Percentiles rank a stretch among this genome's conserved stretches.
These are phyloP conservation scores for Drosophila cognata DNA, from an alignment of 2,888 invertebrate species.

Conservation along the genomic window DNA sequence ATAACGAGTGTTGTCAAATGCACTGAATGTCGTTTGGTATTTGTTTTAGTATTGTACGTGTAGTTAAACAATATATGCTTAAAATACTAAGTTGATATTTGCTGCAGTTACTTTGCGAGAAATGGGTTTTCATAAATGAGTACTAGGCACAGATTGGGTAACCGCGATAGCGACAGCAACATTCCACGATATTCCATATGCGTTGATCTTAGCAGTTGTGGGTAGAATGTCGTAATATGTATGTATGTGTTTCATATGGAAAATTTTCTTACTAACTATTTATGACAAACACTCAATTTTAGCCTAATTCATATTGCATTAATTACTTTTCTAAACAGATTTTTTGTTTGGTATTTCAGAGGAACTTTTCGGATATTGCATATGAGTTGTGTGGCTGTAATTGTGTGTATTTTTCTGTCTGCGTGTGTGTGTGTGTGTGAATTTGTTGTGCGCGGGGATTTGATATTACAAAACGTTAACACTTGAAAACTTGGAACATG, in stretches of 20 bases:
- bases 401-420: constrained; percentile 48
- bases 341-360: constrained; percentile 18
- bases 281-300: constrained; percentile 36
- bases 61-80: constrained; percentile 55
- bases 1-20: constrained; percentile 51
- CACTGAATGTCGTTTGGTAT: constrained; percentile 62
- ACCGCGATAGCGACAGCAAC: constrained; percentile 86
- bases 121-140: constrained; percentile 65
- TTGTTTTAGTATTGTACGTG: constrained; percentile 23
- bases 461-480: constrained; percentile 56
- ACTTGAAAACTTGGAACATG: constrained; percentile 76
- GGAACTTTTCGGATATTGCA: constrained; percentile 34
- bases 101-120: constrained; percentile 33
- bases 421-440: constrained; percentile 66
- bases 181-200: constrained; percentile 84
- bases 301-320: constrained; percentile 52
- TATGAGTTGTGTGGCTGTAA: constrained; percentile 48
- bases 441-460: constrained; percentile 62
- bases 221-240: constrained; percentile 42
- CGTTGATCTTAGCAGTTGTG: constrained; percentile 60
- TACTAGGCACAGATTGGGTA: constrained; percentile 86
- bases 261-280: constrained; percentile 48
- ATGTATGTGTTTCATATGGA: constrained; percentile 14
- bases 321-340: constrained; percentile 6
- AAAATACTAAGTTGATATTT: constrained; percentile 41